Percentiles rank a stretch among this genome's conserved stretches.
phyloP scores from a whole-genome alignment of 2,113 vertebrate genomes.

The Plecturocebus donacophilus region DNA sequence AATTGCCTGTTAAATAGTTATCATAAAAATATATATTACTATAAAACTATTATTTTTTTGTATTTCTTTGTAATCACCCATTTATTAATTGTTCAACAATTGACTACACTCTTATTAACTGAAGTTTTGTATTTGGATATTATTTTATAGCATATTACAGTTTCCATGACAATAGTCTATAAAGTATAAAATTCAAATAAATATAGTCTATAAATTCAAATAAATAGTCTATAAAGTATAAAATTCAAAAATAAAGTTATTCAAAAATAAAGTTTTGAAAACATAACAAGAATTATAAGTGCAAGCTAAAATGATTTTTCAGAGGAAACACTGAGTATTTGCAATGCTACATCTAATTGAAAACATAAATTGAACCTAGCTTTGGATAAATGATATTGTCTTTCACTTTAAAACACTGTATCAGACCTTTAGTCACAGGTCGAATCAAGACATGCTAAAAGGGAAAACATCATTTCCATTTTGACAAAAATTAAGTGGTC shows the following conservation, averaged over 20 bases:
- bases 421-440: not conserved
- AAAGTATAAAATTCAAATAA: not conserved
- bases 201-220: too few relatives aligned
- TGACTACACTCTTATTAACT: not conserved
- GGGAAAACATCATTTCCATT: conserved; percentile 47
- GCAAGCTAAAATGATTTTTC: not conserved
- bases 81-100: not conserved
- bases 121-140: not conserved
- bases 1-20: conserved; percentile 37
- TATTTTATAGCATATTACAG: not conserved
- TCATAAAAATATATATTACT: not conserved
- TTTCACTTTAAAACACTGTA: conserved; percentile 19
- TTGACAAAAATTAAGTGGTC: conserved; percentile 57
- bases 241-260: too few relatives aligned
- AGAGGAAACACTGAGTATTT: not conserved
- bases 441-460: conserved; percentile 32
- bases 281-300: not conserved
- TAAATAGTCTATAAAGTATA: not conserved
- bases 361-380: not conserved
- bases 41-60: not conserved
- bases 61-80: not conserved
- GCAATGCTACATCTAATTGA: not conserved
- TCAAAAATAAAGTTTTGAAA: too few relatives aligned
- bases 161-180: not conserved
- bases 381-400: conserved; percentile 23